phyloP scores from a whole-genome alignment of 2,113 vertebrate genomes.

The Tetraodon nigroviridis region DNA sequence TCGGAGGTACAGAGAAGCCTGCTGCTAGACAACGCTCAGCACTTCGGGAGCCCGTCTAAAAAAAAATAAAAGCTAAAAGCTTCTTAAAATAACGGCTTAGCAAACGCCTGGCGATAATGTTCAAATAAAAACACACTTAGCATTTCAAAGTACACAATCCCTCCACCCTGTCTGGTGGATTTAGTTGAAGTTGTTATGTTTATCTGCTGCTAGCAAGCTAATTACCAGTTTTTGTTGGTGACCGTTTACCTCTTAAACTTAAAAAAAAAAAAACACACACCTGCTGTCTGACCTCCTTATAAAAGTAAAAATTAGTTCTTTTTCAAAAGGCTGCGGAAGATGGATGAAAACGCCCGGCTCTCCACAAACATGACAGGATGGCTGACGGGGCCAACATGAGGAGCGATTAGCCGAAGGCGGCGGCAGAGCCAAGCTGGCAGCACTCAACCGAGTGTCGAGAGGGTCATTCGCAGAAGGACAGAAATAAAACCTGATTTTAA shows the following conservation, averaged over 20 bases:
- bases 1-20: slow-evolving; percentile 45
- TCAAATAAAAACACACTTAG: neutral
- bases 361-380: slow-evolving; percentile 41
- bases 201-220: too few species aligned
- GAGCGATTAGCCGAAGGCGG: slow-evolving; percentile 36
- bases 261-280: neutral
- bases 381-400: slow-evolving; percentile 38
- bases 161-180: too few species aligned
- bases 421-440: neutral
- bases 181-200: too few species aligned
- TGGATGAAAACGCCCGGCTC: slow-evolving; percentile 20
- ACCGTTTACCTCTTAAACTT: neutral
- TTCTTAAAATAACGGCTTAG: too few species aligned
- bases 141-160: neutral
- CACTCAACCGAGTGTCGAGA: neutral
- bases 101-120: too few species aligned
- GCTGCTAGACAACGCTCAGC: slow-evolving; percentile 19
- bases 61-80: neutral
- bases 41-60: neutral
- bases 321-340: slow-evolving; percentile 18
- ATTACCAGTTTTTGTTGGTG: too few species aligned
- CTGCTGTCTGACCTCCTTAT: neutral
- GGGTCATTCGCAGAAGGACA: neutral
- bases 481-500: slow-evolving; percentile 1
- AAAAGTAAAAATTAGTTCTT: slow-evolving; percentile 11